Evolutionary conservation across 2,888 invertebrate genomes (phyloP).

Genomic region (Sinopyrophorus schimmeli): DNA sequence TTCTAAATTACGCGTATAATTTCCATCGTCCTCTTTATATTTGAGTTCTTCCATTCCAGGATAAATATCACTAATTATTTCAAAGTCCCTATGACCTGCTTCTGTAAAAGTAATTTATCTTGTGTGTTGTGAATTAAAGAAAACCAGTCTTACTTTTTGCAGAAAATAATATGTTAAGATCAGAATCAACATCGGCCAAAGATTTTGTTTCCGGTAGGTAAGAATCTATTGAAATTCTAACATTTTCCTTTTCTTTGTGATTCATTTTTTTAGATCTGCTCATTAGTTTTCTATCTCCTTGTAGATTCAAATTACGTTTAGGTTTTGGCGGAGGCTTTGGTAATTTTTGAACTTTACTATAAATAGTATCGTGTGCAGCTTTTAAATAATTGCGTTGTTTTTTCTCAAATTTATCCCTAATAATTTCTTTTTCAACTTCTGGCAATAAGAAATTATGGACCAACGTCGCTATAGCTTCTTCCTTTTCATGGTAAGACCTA

Average conservation of each 20-base stretch:
- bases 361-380: constrained; percentile 54
- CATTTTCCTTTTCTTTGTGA: no score
- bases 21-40: constrained; percentile 3
- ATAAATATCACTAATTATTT: neutral
- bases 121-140: no score
- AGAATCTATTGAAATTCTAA: no score
- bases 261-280: no score
- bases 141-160: no score
- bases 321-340: constrained; percentile 16
- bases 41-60: constrained; percentile 4
- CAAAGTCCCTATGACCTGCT: constrained; percentile 3
- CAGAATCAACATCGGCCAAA: no score
- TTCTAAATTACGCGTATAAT: no score
- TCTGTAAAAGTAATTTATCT: no score
- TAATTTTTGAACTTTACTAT: constrained; percentile 13
- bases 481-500: constrained; percentile 50
- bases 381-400: constrained; percentile 52
- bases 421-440: constrained; percentile 56
- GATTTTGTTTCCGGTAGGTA: no score
- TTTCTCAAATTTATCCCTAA: constrained; percentile 50
- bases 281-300: no score
- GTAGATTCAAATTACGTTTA: no score
- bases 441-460: constrained; percentile 64
- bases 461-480: constrained; percentile 62
- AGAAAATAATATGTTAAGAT: no score